Base-by-base conservation (phyloP, 1,140 invertebrate genomes). In the Zaprionus kolodkinae region DNA sequence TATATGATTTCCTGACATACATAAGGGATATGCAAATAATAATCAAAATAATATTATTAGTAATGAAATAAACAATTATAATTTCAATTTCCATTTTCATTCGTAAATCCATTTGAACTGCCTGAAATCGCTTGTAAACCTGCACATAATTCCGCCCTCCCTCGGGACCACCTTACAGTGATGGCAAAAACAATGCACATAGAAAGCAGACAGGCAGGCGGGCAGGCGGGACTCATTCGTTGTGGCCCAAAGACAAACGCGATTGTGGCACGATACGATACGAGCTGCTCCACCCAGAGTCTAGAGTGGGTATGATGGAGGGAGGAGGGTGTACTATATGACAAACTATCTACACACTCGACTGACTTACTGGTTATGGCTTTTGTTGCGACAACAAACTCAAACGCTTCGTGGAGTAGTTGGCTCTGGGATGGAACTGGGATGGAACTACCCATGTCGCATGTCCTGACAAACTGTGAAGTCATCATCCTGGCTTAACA, bases 391-490 rank as follows among this genome's bases (percentile, higher is more conserved):
- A 55, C 50, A 75, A 55, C 56, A 25, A 35, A 45, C n/a, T 15
- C 40, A 45, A 15, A n/a, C 40, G n/a, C 40, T 10, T 3, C 36
- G 59, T 48, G 40, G 27, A 36, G 45, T 36, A 35, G 27, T 17
- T n/a, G n/a, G 10, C 35, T 33, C 38, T 13, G 36, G 36, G 61
- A 9, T 38, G 21, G 36, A 62, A 62, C 59, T 64, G 70, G 56
- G 68, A 10, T 0, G 52, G 52, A 65, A 63, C 64, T 63, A 73
- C 54, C 69, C 69, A 60, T 65, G 30, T 79, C 63, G 59, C 64
- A 70, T 66, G 71, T 77, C 68, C 94, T 94, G 84, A 79, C 84
- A 88, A 91, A 86, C 80, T 86, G 89, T 91, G 76, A 91, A 91
- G 89, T 91, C 89, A 91, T 91, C 89, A 91, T 86, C 82, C 81